Conservation (phyloP, 2,797 vertebrate species). For the Xenopus petersii region DNA sequence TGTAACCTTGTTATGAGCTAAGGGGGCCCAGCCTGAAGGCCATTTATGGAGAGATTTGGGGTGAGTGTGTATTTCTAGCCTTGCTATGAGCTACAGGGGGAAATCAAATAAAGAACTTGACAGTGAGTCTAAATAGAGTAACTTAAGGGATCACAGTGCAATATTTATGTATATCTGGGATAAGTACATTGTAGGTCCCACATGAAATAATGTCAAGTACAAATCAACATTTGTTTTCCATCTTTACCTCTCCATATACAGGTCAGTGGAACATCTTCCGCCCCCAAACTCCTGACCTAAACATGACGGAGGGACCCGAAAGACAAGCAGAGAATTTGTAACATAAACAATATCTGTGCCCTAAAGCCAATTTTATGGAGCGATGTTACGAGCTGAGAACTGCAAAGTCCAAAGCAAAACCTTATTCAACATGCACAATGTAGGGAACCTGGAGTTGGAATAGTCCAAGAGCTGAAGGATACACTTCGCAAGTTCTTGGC, state of each 20-base stretch:
- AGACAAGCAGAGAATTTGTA: constrained; percentile 63
- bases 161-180: too few relatives aligned
- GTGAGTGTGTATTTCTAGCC: too few relatives aligned
- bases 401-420: constrained; percentile 4
- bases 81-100: too few relatives aligned
- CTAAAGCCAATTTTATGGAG: not conserved
- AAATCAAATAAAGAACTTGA: too few relatives aligned
- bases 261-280: constrained; percentile 70
- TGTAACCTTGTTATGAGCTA: too few relatives aligned
- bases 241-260: constrained; percentile 30
- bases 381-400: not conserved
- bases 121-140: too few relatives aligned
- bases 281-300: constrained; percentile 62
- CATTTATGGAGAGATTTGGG: too few relatives aligned
- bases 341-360: constrained; percentile 39
- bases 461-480: constrained; percentile 1
- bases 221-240: not conserved
- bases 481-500: not conserved
- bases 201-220: too few relatives aligned
- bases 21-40: too few relatives aligned
- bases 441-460: constrained; percentile 4
- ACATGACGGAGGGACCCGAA: constrained; percentile 65
- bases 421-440: constrained; percentile 6
- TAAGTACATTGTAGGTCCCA: too few relatives aligned
- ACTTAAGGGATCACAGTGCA: too few relatives aligned